Evolutionary conservation across 2,113 vertebrate species (phyloP).

Genomic region (Rousettus leschenaultii): DNA sequence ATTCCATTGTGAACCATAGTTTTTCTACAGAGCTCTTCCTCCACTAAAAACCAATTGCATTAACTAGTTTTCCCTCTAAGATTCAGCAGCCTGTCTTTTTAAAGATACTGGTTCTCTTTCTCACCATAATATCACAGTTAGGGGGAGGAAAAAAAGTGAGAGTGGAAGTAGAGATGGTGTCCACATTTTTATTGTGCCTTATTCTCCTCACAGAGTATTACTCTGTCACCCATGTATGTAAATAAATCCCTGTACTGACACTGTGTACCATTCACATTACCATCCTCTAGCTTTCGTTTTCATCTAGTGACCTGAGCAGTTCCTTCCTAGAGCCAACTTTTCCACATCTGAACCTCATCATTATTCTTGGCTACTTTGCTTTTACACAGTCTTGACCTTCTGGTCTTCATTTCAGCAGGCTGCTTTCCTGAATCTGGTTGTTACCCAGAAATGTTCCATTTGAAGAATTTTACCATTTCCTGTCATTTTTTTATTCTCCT

Average conservation of each 20-base stretch:
- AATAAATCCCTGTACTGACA: not conserved
- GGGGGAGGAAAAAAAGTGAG: no score
- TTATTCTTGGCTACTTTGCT: not conserved
- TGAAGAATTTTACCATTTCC: constrained; percentile 30
- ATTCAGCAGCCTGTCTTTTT: not conserved
- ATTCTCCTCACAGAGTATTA: not conserved
- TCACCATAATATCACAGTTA: not conserved
- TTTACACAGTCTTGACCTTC: not conserved
- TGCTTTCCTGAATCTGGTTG: constrained; percentile 23
- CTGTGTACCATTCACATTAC: not conserved
- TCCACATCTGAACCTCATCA: not conserved
- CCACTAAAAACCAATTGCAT: not conserved
- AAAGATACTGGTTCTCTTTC: not conserved
- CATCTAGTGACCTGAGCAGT: not conserved
- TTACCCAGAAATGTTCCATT: not conserved
- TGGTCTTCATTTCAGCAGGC: constrained; percentile 3
- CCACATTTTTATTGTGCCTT: not conserved
- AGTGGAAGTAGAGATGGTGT: not conserved
- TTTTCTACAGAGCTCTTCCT: not conserved
- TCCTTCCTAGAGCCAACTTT: not conserved
- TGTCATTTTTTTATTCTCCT: not conserved
- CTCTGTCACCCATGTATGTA: not conserved
- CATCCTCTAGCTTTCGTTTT: not conserved
- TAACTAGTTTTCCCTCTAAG: not conserved
- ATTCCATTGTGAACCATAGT: not conserved